Base-by-base conservation (phyloP, 2,888 invertebrate genomes). In the Xestia xanthographa region DNA sequence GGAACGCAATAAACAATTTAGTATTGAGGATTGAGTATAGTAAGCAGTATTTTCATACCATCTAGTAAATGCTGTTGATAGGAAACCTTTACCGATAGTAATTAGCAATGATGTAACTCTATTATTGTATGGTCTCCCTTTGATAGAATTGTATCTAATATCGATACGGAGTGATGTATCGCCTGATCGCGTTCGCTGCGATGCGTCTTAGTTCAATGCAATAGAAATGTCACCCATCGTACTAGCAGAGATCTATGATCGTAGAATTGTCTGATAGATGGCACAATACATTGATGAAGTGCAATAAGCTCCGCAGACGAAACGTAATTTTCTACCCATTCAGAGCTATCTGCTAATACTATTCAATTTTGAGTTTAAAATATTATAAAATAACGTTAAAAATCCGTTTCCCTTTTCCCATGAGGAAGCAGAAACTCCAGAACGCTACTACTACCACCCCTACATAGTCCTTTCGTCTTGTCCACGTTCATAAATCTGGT, bases 131-230 rank as follows among this genome's bases (percentile, higher is more conserved):
- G 26, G n/a, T 22, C n/a, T 20, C 11, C 6, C 8, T 4, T 38
- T 66, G 34, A 60, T 41, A 53, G 22, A 80, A 80, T 73, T 79
- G 45, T 65, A 56, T 66, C 17, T 34, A 26, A 80, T 45, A 22
- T 69, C 75, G 53, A 41, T 60, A 75, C 60, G n/a, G n/a, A 66
- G 53, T 69, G 65, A 79, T 73, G 50, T 68, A 80, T 80, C 29
- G n/a, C 29, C 14, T 17, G 53, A 66, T 26, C 50, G 14, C 45
- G 17, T 80, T 66, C 26, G 34, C 45, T 67, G 45, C 48, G 22
- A 41, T 34, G 41, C 56, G 26, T 63, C 66, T 72, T 63, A 38
- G 73, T 58, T 50, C 38, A 56, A 50, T 67, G 45, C 68, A 66
- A 72, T 62, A 45, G 66, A 69, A 76, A 67, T 2, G n/a, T 60